Evolutionary conservation across 1,140 invertebrate genomes (phyloP).

Genomic region (Drosophila athabasca): DNA sequence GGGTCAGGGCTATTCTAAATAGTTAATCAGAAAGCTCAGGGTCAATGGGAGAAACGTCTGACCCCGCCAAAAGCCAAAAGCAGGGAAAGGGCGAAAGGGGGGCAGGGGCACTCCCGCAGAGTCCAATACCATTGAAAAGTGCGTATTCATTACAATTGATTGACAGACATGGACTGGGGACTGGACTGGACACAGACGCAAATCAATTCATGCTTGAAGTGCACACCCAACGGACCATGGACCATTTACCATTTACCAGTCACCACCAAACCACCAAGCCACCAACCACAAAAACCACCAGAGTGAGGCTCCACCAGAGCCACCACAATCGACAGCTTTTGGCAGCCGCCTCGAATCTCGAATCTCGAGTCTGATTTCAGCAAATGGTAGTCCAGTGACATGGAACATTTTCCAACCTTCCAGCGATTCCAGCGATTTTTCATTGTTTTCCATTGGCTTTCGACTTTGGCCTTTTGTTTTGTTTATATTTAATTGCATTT

Average conservation of each 20-base stretch:
- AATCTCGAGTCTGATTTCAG: constrained; percentile 35
- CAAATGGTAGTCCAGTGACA: constrained; percentile 40
- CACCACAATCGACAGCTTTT: constrained; percentile 41
- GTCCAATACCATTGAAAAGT: constrained; percentile 39
- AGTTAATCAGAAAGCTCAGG: constrained; percentile 57
- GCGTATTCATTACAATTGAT: constrained; percentile 79
- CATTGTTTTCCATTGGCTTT: constrained; percentile 60
- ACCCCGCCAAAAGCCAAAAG: constrained; percentile 41
- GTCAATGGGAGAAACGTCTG: constrained; percentile 55
- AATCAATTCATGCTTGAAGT: constrained; percentile 70
- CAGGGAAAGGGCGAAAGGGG: background rate
- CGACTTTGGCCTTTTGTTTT: constrained; percentile 33
- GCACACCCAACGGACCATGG: constrained; percentile 70
- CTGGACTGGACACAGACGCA: constrained; percentile 29
- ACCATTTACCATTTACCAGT: constrained; percentile 57
- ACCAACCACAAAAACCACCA: constrained; percentile 27
- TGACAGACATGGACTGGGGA: constrained; percentile 48
- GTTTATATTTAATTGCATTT: constrained; percentile 57
- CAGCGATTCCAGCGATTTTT: constrained; percentile 30
- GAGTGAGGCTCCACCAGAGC: constrained; percentile 9
- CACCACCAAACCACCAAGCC: constrained; percentile 7
- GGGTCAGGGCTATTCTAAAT: constrained; percentile 71
- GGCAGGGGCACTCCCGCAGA: constrained; percentile 3
- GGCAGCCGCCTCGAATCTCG: constrained; percentile 29
- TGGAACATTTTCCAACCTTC: constrained; percentile 51